Base-by-base conservation (phyloP, 2,888 invertebrate genomes). In the Lamproptera curius region DNA sequence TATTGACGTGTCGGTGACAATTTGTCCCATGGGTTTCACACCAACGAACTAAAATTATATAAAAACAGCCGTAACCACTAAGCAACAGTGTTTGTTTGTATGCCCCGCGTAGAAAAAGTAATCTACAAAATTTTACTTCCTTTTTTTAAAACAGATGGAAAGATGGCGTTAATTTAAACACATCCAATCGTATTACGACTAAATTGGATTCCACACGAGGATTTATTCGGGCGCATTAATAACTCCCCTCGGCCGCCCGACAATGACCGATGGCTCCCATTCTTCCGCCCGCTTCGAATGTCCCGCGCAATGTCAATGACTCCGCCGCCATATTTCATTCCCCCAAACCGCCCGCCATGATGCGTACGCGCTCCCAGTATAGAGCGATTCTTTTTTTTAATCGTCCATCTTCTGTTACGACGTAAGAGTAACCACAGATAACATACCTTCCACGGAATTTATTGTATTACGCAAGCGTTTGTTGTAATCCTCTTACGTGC, bases 251-350 rank as follows among this genome's bases (percentile, higher is more conserved):
- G 33, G 58, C 58, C 59, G 52, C 16, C 6, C 61, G 69, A 73
- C 73, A 70, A 67, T 71, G 75, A 76, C 44, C 58, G 67, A 76
- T 74, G 65, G 58, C 62, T 56, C 60, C 68, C 70, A 74, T 70
- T 70, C 71, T 70, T 70, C 65, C 44, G 33, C 16, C 34, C 42
- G 35, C 42, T 35, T 14, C 42, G 34, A 35, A 35, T 37, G 17
- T 17, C 35, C 20, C 31, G 31, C 20, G 23, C 20, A 13, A 41
- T 46, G 46, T 46, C 46, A 40, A 35, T 46, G 46, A 46, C 46
- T 41, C 46, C 38, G 20, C 11, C 17, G 33, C 14, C 33, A 45
- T 45, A 20, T 45, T 45, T 46, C 28, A 23, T 35, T 42, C 35
- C 13, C 10, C 42, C 20, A 35, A 42, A 20, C 8, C 13, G 20